Evolutionary conservation across 2,888 invertebrate species (phyloP), one percentile per base, ranked within the genome.

Genomic region (Drosophila mercatorum): DNA sequence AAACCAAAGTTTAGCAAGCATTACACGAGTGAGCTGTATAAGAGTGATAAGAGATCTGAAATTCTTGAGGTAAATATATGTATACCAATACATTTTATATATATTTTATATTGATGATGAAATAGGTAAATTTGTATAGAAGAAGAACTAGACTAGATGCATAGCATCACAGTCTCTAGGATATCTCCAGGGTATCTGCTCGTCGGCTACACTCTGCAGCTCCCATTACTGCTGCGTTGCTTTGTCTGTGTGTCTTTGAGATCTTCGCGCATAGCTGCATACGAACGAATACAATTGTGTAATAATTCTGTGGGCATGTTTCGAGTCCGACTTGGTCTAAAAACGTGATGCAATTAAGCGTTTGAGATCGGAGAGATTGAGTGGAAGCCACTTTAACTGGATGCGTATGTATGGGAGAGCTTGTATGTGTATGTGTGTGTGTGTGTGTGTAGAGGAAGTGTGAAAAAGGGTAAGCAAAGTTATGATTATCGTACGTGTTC

Each of bases 401-500:
- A n/a, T 36, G 53, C 34, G 62, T 62, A 43, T 40, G 17, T 44
- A 47, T 66, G 22, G 2, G 22, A 22, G 22, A 22, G 22, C 2
- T 22, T 22, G 22, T 22, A 22, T 40, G 17, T 22, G 22, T 22
- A 22, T 40, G 17, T 44, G 47, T 66, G 22, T 46, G 36, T 52
- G 22, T 46, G 69, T 69, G 14, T 55, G 34, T 46, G 38, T 38
- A 47, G 58, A 51, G 64, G 47, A 75, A 60, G 88, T 90, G 87
- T 78, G 75, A 84, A 80, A 75, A 81, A 81, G 90, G 86, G 63
- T 72, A 67, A 65, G 67, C 78, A 55, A 81, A 85, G 84, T 72
- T 89, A 89, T 90, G 89, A 90, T 89, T 86, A 90, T 75, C 84
- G 84, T 84, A 88, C 90, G 84, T 84, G 84, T 88, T 88, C 81